Base-by-base conservation (phyloP, 2,797 vertebrate species). In the Sebastes iracundus region DNA sequence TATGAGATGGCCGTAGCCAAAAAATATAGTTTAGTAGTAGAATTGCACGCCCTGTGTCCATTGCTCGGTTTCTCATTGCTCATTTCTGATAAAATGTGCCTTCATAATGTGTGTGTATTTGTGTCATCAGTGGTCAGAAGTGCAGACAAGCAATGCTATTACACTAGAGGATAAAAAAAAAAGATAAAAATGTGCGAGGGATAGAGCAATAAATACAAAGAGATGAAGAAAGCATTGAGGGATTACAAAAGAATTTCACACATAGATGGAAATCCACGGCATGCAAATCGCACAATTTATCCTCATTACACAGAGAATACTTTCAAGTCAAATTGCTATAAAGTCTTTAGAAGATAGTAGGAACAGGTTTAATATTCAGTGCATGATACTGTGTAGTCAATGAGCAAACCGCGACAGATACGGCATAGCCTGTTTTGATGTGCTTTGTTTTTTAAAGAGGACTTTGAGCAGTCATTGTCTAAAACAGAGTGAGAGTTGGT, bases 201-300 rank as follows among this genome's bases (percentile, higher is more conserved):
- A 28, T 73, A 64, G n/a, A 6, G 9, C 53, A 78, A 67, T 83
- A 69, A 72, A 72, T 12, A 14, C 60, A 25, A 61, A 32, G 58
- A 67, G 14, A 65, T 56, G 11, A 80, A 58, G 23, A 77, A 72
- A 71, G 53, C 75, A 56, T 7, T 16, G 32, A 56, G 22, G 42
- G 65, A 86, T 83, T 61, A 58, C 59, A 49, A 68, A 81, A 38
- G n/a, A 56, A 80, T 85, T 82, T 79, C 62, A 83, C 66, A 59
- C 72, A 64, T 11, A 38, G 75, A 63, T 80, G 42, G 22, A 87
- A 86, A 85, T 79, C 74, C 74, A 71, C 59, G 62, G 71, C 42
- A 73, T 75, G 64, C 23, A 75, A 86, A 85, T 81, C 65, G 38
- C 58, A 72, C 9, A 75, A 72, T 25, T 67, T 53, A 77, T 80